These are phyloP conservation scores for Lophura nycthemera DNA, from an alignment of 2,113 vertebrate species.

Conservation along the genomic window DNA sequence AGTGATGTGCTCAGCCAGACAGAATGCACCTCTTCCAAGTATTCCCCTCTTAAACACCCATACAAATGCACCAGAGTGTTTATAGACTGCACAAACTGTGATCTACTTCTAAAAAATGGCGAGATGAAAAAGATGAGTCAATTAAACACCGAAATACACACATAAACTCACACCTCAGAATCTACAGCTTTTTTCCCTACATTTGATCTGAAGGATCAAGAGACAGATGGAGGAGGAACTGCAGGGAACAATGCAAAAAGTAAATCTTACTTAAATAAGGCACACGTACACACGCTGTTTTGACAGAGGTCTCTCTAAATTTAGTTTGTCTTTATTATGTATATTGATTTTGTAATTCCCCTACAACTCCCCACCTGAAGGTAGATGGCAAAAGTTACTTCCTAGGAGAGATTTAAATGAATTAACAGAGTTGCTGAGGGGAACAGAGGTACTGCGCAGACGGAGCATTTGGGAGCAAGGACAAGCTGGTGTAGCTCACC, in stretches of 20 bases:
- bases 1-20: neutral
- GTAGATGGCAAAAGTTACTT: constrained; percentile 46
- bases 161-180: neutral
- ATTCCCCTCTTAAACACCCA: neutral
- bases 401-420: constrained; percentile 47
- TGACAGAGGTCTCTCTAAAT: constrained; percentile 2
- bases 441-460: neutral
- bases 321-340: constrained; percentile 30
- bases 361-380: neutral
- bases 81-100: neutral
- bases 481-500: neutral
- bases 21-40: neutral
- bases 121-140: neutral
- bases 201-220: neutral
- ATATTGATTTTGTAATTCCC: constrained; percentile 63
- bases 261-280: neutral
- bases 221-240: neutral
- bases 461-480: neutral
- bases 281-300: neutral
- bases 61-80: neutral
- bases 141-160: neutral
- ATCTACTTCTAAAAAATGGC: neutral
- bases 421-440: constrained; percentile 35
- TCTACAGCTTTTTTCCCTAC: neutral
- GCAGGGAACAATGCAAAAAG: neutral